phyloP scores from a whole-genome alignment of 2,888 invertebrate genomes.

The Drosophila setosimentum region DNA sequence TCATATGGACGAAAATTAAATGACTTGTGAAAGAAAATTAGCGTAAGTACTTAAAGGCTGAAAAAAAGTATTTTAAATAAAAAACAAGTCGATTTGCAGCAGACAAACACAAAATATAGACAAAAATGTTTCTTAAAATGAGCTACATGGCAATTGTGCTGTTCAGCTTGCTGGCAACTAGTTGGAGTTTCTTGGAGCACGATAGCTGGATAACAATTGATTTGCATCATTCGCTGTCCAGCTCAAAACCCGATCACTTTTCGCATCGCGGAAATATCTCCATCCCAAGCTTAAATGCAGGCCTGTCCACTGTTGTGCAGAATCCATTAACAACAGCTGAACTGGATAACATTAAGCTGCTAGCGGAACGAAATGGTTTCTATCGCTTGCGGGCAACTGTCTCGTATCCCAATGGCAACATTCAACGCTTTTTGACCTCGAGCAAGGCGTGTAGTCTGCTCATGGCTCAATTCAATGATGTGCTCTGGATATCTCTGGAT shows the following conservation, averaged over 20 bases:
- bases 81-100: background rate
- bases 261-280: slow-evolving; percentile 90
- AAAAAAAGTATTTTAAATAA: background rate
- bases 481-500: slow-evolving; percentile 92
- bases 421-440: slow-evolving; percentile 90
- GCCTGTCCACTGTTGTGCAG: slow-evolving; percentile 88
- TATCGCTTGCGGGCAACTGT: slow-evolving; percentile 91
- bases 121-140: slow-evolving; percentile 31
- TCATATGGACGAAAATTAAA: slow-evolving; percentile 50
- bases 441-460: slow-evolving; percentile 92
- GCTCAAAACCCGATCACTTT: slow-evolving; percentile 86
- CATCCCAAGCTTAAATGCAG: slow-evolving; percentile 89
- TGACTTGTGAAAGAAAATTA: slow-evolving; percentile 38
- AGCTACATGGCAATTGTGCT: slow-evolving; percentile 30
- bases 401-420: slow-evolving; percentile 88
- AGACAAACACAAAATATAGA: background rate
- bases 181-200: slow-evolving; percentile 88
- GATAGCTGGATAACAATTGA: slow-evolving; percentile 91
- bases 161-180: slow-evolving; percentile 38
- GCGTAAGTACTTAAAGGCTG: slow-evolving; percentile 31
- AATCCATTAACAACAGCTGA: slow-evolving; percentile 87
- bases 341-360: slow-evolving; percentile 86
- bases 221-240: slow-evolving; percentile 89
- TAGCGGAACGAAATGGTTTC: slow-evolving; percentile 89
- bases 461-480: slow-evolving; percentile 91